Percentiles rank a stretch among this genome's conserved stretches.
These are phyloP conservation scores for Artibeus jamaicensis DNA, from an alignment of 2,797 vertebrate species.

Conservation along the genomic window DNA sequence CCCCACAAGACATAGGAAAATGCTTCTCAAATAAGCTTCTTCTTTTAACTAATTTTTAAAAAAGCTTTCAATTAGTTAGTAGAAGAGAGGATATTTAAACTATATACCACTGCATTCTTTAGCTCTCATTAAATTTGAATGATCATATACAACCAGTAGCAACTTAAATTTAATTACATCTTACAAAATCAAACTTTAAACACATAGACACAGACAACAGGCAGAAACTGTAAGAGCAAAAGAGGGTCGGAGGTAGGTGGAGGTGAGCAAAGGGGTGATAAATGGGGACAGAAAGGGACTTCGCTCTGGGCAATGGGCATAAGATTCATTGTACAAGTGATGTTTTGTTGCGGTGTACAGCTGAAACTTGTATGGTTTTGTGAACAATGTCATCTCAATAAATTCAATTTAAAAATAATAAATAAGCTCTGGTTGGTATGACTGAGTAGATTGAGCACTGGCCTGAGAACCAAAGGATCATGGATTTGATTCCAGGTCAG, in stretches of 20 bases:
- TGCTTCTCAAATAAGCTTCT: background rate
- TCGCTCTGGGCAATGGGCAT: background rate
- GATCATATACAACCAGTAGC: background rate
- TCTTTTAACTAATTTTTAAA: background rate
- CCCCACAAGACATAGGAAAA: background rate
- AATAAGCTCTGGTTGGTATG: too few relatives aligned
- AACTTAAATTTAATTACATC: background rate
- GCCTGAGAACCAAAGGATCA: too few relatives aligned
- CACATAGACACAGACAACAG: background rate
- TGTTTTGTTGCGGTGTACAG: background rate
- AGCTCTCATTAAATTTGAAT: background rate
- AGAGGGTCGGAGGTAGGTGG: background rate
- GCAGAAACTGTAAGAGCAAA: background rate
- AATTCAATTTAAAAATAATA: background rate
- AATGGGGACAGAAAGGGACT: background rate
- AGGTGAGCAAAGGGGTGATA: background rate
- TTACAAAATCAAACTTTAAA: constrained; percentile 25
- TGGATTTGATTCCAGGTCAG: too few relatives aligned
- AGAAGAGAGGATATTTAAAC: background rate
- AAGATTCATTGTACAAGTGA: background rate
- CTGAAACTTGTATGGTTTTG: background rate
- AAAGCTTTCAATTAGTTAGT: background rate
- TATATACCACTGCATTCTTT: background rate
- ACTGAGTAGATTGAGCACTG: too few relatives aligned
- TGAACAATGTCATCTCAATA: background rate